phyloP scores from a whole-genome alignment of 2,888 invertebrate genomes.

The Strigamia transsilvanica region DNA sequence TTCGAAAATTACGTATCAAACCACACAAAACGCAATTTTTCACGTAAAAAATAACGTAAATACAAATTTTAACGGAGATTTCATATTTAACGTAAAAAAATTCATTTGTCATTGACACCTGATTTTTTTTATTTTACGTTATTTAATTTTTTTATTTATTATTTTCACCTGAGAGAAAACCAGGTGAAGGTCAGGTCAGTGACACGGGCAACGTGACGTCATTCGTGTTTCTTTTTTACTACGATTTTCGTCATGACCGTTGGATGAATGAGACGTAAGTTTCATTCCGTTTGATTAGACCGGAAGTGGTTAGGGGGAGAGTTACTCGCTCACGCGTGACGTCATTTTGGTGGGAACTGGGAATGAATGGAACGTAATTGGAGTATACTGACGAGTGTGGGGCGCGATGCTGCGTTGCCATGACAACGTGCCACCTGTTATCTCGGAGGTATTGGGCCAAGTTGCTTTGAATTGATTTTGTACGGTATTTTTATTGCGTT shows the following conservation, averaged over 20 bases:
- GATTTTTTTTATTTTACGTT: no score
- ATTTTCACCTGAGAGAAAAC: conserved; percentile 7
- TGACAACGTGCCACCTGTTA: background rate
- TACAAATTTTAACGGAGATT: no score
- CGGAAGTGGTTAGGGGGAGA: background rate
- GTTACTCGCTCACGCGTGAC: background rate
- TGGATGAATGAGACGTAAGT: background rate
- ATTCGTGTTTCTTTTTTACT: background rate
- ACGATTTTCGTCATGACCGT: background rate
- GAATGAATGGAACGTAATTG: conserved; percentile 15
- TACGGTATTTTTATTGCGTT: no score
- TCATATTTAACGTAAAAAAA: no score
- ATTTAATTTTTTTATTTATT: background rate
- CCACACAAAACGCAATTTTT: no score
- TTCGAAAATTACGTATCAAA: no score
- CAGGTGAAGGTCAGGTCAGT: conserved; percentile 26
- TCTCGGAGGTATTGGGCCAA: background rate
- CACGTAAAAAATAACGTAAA: no score
- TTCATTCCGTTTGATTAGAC: background rate
- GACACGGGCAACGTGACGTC: conserved; percentile 3
- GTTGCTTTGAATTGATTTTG: background rate
- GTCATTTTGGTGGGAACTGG: background rate
- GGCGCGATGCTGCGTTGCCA: background rate
- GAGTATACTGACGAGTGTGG: background rate
- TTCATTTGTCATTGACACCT: no score